phyloP scores from a whole-genome alignment of 2,797 vertebrate species.

The Aphelocoma californica region DNA sequence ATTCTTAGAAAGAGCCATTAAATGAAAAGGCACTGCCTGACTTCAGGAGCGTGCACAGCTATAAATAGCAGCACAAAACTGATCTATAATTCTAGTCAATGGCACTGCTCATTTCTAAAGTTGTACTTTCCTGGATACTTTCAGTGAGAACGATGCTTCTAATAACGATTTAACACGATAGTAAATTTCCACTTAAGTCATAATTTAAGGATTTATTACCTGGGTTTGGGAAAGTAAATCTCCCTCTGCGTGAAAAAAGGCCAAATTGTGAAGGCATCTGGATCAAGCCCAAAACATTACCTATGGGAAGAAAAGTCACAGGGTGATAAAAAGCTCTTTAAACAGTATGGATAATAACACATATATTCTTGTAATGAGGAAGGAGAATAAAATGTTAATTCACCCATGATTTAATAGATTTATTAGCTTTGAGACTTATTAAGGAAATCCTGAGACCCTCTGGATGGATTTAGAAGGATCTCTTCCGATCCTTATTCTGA shows the following conservation, averaged over 20 bases:
- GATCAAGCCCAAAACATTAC: constrained; percentile 28
- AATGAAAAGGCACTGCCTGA: not conserved
- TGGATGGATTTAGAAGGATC: not conserved
- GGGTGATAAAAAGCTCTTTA: constrained; percentile 31
- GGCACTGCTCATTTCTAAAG: constrained; percentile 36
- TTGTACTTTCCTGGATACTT: constrained; percentile 41
- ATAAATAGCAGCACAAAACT: constrained; percentile 18
- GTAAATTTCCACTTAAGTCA: constrained; percentile 50
- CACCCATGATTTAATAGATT: constrained; percentile 39
- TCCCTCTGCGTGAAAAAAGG: constrained; percentile 25
- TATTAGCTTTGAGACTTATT: constrained; percentile 46
- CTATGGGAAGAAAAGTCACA: not conserved
- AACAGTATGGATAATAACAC: constrained; percentile 40
- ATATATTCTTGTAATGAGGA: constrained; percentile 54
- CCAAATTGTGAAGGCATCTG: constrained; percentile 17
- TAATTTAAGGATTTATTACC: constrained; percentile 36
- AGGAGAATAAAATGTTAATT: constrained; percentile 67
- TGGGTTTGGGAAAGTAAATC: constrained; percentile 30
- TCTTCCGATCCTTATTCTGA: not conserved
- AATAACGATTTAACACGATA: constrained; percentile 24
- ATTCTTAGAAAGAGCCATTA: not conserved
- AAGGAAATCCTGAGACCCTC: constrained; percentile 29
- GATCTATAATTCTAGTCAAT: constrained; percentile 56
- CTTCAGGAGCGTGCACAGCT: not conserved
- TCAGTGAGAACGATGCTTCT: constrained; percentile 40